Percentiles rank a stretch among this genome's conserved stretches.
phyloP scores from a whole-genome alignment of 1,140 invertebrate species.

The Agrypnia vestita region DNA sequence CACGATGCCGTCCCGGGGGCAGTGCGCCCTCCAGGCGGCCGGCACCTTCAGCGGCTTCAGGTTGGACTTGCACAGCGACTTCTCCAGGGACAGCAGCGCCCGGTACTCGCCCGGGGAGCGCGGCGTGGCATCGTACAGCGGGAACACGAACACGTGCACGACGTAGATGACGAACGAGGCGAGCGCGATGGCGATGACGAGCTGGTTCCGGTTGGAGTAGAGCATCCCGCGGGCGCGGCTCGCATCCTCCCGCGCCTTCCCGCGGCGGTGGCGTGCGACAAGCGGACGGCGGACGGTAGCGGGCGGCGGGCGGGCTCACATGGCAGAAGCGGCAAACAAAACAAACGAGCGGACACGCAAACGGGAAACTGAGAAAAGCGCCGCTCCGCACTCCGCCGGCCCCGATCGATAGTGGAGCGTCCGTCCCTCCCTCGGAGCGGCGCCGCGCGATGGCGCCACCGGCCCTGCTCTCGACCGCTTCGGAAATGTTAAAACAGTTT shows the following conservation, averaged over 20 bases:
- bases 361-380: conserved; percentile 50
- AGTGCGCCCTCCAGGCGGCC: conserved; percentile 64
- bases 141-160: conserved; percentile 78
- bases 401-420: not conserved
- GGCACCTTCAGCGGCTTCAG: conserved; percentile 66
- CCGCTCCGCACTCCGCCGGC: not conserved
- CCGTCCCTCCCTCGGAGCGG: not conserved
- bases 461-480: not conserved
- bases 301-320: conserved; percentile 17
- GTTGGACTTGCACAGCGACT: conserved; percentile 72
- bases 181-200: conserved; percentile 75
- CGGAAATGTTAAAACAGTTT: conserved; percentile 10
- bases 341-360: conserved; percentile 55
- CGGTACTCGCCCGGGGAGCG: conserved; percentile 65
- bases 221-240: conserved; percentile 62
- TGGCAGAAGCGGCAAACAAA: conserved; percentile 55
- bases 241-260: conserved; percentile 15
- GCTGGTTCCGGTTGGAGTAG: conserved; percentile 73
- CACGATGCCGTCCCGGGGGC: conserved; percentile 71
- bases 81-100: conserved; percentile 72
- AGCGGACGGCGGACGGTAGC: not conserved
- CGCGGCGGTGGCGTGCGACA: not conserved
- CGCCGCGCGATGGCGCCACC: conserved; percentile 5
- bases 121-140: conserved; percentile 73
- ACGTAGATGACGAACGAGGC: conserved; percentile 75